Base-by-base conservation (phyloP, 2,113 vertebrate genomes). In the Psilopsiagon aymara region DNA sequence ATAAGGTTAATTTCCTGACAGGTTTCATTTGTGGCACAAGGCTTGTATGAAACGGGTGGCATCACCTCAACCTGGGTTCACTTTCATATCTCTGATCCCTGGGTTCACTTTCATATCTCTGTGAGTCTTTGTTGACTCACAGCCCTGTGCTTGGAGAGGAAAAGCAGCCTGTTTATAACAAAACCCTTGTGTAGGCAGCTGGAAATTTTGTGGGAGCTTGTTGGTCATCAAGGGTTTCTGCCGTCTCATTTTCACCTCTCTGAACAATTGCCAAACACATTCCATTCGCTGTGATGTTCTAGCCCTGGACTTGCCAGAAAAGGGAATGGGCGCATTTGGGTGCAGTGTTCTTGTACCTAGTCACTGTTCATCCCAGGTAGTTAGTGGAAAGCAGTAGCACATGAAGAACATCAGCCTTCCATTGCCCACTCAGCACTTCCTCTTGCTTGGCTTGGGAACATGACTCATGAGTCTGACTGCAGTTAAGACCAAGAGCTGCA, bases 141-240 rank as follows among this genome's bases (percentile, higher is more conserved):
- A 59, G 12, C 25, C 43, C 59, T 3, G 8, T 60, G 51, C 47
- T 47, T 31, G 33, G 51, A 39, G 44, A 70, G n/a, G 7, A 77
- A 92, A 93, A 80, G 0, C 60, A 67, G 1, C 21, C 37, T 95
- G 88, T 94, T 91, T 91, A 1, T 17, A 28, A 43, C 68, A 89
- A 39, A 86, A 29, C 59, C 0, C 46, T 29, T 53, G 73, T 86
- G 92, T 96, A 68, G 94, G 94, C 93, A 96, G 81, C 77, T 95
- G 94, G 95, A 95, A 96, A 95, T 47, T 94, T 73, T 31, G 55
- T 41, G 60, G 73, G 80, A 84, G 35, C 69, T 86, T 1, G 0
- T 13, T n/a, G 52, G 62, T 89, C 86, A 88, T 59, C 89, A 41
- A 7, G 75, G 23, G 17, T 70, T 79, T 73, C 47, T 91, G 70